Base-by-base conservation (phyloP, 2,113 vertebrate species). In the Syngnathoides biaculeatus region DNA sequence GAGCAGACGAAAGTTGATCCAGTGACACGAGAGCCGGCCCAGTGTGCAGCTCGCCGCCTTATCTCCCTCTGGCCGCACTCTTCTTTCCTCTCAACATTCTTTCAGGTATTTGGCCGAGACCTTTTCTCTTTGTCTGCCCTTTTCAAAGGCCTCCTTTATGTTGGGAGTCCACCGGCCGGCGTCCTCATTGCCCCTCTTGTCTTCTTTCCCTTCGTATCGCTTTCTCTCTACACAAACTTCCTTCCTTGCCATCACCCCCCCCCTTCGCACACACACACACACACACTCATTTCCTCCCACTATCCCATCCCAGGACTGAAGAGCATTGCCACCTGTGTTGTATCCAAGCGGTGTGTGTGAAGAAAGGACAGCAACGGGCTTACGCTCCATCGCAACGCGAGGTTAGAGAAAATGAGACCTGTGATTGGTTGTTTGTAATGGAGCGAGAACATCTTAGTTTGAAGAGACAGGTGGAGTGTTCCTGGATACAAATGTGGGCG, bases 131-230 rank as follows among this genome's bases (percentile, higher is more conserved):
- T 89, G 86, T 89, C 78, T 89, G 88, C 80, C 87, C 89, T 89
- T 90, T 89, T 90, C 89, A 90, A 90, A 89, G 88, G 79, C 83
- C 82, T 81, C 82, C 88, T 88, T 90, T 90, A 88, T 90, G 80
- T 84, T 68, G 47, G 58, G 68, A 86, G 83, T 81, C 84, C 80
- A 86, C 77, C 79, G 82, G 79, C 86, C 79, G 67, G 72, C 47
- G 53, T 63, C 60, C 82, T 61, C 59, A 40, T 64, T 59, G 63
- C 67, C 71, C 69, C 2, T 8, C 52, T 61, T 61, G 65, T n/a
- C 64, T 63, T 47, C 24, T 38, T 39, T 65, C 30, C 38, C 38
- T 42, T 22, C 43, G 17, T 53, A 63, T 73, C 59, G 69, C 60
- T 56, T 48, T 67, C 61, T 30, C 48, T 67, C 48, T 64, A 27